These are phyloP conservation scores for Prosapia bicincta DNA, from an alignment of 2,888 invertebrate species.

Conservation along the genomic window DNA sequence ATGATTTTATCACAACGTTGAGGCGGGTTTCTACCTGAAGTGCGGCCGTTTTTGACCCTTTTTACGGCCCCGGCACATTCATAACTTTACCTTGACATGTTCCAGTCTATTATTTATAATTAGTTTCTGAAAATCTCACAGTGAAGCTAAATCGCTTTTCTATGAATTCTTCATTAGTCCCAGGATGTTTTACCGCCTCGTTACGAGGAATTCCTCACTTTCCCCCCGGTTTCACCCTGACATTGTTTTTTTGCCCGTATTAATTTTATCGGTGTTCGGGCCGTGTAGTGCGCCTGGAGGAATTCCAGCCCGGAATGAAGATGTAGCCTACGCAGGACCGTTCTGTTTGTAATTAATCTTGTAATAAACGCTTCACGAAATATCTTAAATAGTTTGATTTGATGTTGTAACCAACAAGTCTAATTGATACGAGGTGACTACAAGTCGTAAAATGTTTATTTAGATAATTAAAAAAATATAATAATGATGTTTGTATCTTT, in stretches of 20 bases:
- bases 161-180: conserved; percentile 2
- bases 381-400: too few species aligned
- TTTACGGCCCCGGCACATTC: not conserved
- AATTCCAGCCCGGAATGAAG: not conserved
- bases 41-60: not conserved
- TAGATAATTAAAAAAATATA: too few species aligned
- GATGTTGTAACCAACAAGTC: too few species aligned
- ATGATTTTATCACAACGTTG: not conserved
- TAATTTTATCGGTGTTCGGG: not conserved
- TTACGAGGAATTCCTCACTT: not conserved
- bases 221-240: not conserved
- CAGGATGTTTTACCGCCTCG: not conserved
- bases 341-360: too few species aligned
- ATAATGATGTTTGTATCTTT: too few species aligned
- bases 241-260: not conserved
- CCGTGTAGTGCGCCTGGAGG: not conserved
- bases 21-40: not conserved
- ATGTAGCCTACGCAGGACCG: too few species aligned
- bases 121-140: conserved; percentile 2
- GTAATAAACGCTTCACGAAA: too few species aligned
- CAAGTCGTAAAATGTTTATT: too few species aligned
- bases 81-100: not conserved
- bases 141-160: not conserved
- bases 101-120: not conserved
- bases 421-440: too few species aligned